Percentiles rank a stretch among this genome's conserved stretches.
phyloP scores from a whole-genome alignment of 2,113 vertebrate species.

The Sardina pilchardus region DNA sequence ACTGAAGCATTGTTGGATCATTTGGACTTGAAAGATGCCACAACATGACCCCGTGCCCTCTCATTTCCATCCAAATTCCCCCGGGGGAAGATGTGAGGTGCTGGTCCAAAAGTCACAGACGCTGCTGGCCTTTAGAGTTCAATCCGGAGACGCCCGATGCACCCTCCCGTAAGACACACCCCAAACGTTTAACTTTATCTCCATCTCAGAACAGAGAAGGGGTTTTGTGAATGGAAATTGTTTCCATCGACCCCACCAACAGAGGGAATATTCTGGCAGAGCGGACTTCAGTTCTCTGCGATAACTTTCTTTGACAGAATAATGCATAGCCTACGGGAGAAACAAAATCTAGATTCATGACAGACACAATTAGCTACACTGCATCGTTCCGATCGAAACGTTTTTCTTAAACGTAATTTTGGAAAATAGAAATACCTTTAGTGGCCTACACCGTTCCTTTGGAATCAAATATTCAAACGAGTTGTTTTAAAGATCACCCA shows the following conservation, averaged over 20 bases:
- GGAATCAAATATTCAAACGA: background rate
- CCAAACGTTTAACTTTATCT: constrained; percentile 38
- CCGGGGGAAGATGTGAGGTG: constrained; percentile 46
- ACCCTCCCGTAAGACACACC: constrained; percentile 49
- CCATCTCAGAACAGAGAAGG: constrained; percentile 22
- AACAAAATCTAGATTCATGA: background rate
- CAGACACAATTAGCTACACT: background rate
- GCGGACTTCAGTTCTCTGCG: background rate
- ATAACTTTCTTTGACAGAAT: background rate
- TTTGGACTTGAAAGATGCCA: constrained; percentile 44
- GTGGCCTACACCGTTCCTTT: background rate
- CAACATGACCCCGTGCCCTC: constrained; percentile 63
- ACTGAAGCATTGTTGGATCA: constrained; percentile 44
- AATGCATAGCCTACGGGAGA: background rate
- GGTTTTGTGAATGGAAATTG: constrained; percentile 33
- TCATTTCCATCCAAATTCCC: constrained; percentile 69
- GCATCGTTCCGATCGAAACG: background rate
- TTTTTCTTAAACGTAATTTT: background rate
- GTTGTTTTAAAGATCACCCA: background rate
- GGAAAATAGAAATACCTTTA: background rate
- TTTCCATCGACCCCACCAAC: background rate
- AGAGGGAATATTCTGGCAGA: background rate
- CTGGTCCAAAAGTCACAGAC: constrained; percentile 24
- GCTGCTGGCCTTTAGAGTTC: constrained; percentile 52
- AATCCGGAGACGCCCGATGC: constrained; percentile 50